These are phyloP conservation scores for Tetragnatha versicolor DNA, from an alignment of 1,140 invertebrate species.

Conservation along the genomic window DNA sequence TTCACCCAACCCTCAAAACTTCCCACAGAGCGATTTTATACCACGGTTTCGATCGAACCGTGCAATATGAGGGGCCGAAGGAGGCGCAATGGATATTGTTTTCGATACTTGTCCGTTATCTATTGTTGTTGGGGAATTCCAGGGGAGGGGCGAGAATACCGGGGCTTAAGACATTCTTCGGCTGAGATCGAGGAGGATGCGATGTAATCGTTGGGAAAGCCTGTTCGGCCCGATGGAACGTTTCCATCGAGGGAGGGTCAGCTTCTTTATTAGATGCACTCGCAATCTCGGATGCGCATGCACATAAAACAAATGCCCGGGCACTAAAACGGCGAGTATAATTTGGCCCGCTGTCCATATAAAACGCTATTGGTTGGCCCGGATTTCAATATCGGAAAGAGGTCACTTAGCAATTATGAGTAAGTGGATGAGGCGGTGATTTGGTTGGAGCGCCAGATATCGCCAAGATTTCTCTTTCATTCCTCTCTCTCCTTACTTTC, in stretches of 20 bases:
- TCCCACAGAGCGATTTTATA: too few species aligned
- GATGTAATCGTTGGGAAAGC: conserved; percentile 53
- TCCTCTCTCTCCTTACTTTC: conserved; percentile 10
- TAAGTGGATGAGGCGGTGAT: too few species aligned
- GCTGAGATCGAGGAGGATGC: conserved; percentile 33
- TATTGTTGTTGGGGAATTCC: conserved; percentile 32
- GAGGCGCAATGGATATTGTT: background rate
- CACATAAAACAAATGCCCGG: conserved; percentile 21
- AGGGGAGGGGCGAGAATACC: conserved; percentile 15
- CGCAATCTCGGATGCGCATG: conserved; percentile 31
- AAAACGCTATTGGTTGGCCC: too few species aligned
- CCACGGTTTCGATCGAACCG: too few species aligned
- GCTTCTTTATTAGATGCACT: conserved; percentile 48
- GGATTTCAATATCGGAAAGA: too few species aligned
- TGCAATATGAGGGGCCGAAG: too few species aligned
- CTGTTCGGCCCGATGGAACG: conserved; percentile 50
- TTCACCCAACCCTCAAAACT: too few species aligned
- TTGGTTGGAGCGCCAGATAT: too few species aligned
- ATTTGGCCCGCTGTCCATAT: too few species aligned
- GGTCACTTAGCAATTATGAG: too few species aligned
- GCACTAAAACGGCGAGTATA: too few species aligned
- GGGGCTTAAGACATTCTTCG: conserved; percentile 30
- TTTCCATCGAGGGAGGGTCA: conserved; percentile 18
- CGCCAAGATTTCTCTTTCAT: too few species aligned
- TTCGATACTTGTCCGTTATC: background rate